Percentiles rank a stretch among this genome's conserved stretches.
These are phyloP conservation scores for Thymelicus sylvestris DNA, from an alignment of 2,888 invertebrate genomes.

Conservation along the genomic window DNA sequence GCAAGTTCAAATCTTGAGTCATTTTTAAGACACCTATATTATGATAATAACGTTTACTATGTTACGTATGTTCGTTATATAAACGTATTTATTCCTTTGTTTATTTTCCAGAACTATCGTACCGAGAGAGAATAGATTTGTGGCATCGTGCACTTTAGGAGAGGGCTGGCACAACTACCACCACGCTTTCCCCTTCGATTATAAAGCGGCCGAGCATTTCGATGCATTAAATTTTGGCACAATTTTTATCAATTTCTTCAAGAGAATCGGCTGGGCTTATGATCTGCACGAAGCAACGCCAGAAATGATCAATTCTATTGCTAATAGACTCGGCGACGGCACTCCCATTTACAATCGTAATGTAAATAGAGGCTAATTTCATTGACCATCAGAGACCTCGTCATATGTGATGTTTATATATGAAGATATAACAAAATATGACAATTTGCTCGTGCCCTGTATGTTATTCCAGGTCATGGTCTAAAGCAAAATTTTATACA, in stretches of 20 bases:
- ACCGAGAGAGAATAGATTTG: slow-evolving; percentile 87
- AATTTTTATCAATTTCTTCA: slow-evolving; percentile 65
- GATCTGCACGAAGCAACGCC: slow-evolving; percentile 72
- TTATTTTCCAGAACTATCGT: slow-evolving; percentile 79
- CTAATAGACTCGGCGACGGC: slow-evolving; percentile 74
- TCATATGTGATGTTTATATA: too few relatives aligned
- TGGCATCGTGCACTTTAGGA: slow-evolving; percentile 84
- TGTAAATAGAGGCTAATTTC: neutral
- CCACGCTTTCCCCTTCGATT: slow-evolving; percentile 89
- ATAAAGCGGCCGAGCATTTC: slow-evolving; percentile 84
- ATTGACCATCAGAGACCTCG: neutral
- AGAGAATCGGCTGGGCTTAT: slow-evolving; percentile 75
- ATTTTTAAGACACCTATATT: too few relatives aligned
- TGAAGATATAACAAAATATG: too few relatives aligned
- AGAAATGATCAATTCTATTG: slow-evolving; percentile 72
- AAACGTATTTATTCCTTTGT: neutral
- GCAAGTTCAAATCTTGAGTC: too few relatives aligned
- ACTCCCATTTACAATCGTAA: slow-evolving; percentile 62
- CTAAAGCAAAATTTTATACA: too few relatives aligned
- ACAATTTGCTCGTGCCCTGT: too few relatives aligned
- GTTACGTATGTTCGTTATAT: neutral
- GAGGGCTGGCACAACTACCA: slow-evolving; percentile 93
- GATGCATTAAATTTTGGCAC: slow-evolving; percentile 74
- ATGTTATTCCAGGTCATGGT: too few relatives aligned
- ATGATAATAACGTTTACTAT: too few relatives aligned